A percentile compares a stretch with the other conserved stretches of the same genome.
These are phyloP conservation scores for Orchestia grillus DNA, from an alignment of 1,140 invertebrate species.

Conservation along the genomic window DNA sequence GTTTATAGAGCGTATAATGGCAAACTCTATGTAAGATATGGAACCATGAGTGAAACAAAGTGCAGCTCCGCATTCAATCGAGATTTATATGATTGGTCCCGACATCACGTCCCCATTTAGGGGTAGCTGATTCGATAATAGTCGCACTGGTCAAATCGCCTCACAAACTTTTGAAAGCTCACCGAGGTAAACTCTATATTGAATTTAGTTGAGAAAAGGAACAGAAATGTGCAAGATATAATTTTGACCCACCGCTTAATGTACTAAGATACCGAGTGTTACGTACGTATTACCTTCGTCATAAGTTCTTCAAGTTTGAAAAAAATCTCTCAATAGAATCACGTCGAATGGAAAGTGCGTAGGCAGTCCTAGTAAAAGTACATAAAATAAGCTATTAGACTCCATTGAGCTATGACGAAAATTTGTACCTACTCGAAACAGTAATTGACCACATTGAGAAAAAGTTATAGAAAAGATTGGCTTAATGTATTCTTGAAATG, in stretches of 20 bases:
- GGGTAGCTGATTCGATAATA: background rate
- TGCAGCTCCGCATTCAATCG: background rate
- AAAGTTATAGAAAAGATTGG: no score
- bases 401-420: background rate
- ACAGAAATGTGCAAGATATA: background rate
- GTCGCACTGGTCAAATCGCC: background rate
- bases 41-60: conserved; percentile 38
- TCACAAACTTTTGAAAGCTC: background rate
- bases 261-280: background rate
- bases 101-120: background rate
- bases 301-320: background rate
- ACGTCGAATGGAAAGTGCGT: background rate
- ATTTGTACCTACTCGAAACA: no score
- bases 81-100: background rate
- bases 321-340: background rate
- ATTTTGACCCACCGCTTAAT: background rate
- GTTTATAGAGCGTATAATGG: conserved; percentile 48
- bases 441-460: no score
- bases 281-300: background rate
- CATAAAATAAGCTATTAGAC: background rate
- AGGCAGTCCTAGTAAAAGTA: background rate
- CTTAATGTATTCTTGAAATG: background rate
- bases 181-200: background rate
- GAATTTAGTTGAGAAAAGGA: background rate
- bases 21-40: background rate